A percentile compares a stretch with the other conserved stretches of the same genome.
These are phyloP conservation scores for Tragelaphus imberbis DNA, from an alignment of 2,113 vertebrate genomes.

Conservation along the genomic window DNA sequence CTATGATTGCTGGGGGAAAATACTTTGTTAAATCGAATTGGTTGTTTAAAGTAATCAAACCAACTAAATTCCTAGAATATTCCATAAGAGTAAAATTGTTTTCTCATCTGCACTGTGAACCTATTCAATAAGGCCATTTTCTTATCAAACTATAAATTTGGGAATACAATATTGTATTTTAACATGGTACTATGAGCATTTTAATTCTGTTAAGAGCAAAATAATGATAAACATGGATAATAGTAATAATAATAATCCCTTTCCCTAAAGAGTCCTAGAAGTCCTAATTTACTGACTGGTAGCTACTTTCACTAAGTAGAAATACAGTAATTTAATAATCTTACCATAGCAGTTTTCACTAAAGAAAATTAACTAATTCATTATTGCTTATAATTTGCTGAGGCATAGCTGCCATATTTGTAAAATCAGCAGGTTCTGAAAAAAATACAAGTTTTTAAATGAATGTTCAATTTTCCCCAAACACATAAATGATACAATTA, in stretches of 20 bases:
- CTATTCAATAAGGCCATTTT: slow-evolving; percentile 19
- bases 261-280: slow-evolving; percentile 83
- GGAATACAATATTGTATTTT: slow-evolving; percentile 44
- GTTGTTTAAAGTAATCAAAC: slow-evolving; percentile 56
- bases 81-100: slow-evolving; percentile 31
- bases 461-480: slow-evolving; percentile 67
- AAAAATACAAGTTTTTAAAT: slow-evolving; percentile 83
- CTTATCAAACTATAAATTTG: slow-evolving; percentile 59
- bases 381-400: slow-evolving; percentile 89
- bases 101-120: background rate
- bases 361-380: slow-evolving; percentile 90
- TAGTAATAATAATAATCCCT: slow-evolving; percentile 72
- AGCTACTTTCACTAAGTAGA: slow-evolving; percentile 80
- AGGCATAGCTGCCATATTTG: slow-evolving; percentile 88
- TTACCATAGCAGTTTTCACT: slow-evolving; percentile 85
- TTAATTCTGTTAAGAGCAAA: slow-evolving; percentile 78
- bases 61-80: slow-evolving; percentile 40
- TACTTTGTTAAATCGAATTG: background rate
- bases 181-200: slow-evolving; percentile 57
- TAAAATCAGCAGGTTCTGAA: slow-evolving; percentile 87
- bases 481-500: slow-evolving; percentile 86
- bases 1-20: background rate
- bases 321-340: slow-evolving; percentile 87
- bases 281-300: slow-evolving; percentile 82
- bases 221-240: slow-evolving; percentile 80